These are phyloP conservation scores for Nixonia krombeini DNA, from an alignment of 1,140 invertebrate genomes.

Conservation along the genomic window DNA sequence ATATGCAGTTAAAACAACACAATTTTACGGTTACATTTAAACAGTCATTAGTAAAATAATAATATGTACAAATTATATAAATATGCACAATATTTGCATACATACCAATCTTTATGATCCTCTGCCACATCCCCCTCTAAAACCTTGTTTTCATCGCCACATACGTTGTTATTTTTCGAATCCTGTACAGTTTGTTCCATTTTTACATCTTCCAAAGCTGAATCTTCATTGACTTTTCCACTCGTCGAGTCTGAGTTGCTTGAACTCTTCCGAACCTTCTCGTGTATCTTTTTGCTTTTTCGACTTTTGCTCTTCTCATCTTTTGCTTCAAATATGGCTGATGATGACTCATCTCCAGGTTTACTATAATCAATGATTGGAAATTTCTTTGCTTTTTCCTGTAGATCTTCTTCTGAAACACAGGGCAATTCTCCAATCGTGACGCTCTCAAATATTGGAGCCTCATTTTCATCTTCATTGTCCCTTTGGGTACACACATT, in stretches of 20 bases:
- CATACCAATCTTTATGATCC: constrained; percentile 26
- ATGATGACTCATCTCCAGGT: constrained; percentile 26
- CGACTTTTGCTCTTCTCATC: constrained; percentile 45
- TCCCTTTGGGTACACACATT: not conserved
- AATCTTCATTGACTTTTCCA: constrained; percentile 23
- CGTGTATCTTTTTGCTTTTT: constrained; percentile 48
- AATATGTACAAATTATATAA: too few relatives aligned
- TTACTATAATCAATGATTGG: constrained; percentile 60
- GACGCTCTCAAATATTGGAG: constrained; percentile 60
- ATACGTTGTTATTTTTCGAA: constrained; percentile 29
- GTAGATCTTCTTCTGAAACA: constrained; percentile 56
- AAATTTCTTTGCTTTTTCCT: constrained; percentile 61
- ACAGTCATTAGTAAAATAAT: too few relatives aligned
- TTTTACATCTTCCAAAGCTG: constrained; percentile 38
- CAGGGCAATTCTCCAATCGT: constrained; percentile 57
- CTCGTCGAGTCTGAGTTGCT: constrained; percentile 34
- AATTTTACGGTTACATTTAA: too few relatives aligned
- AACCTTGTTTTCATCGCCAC: constrained; percentile 2
- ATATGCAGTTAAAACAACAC: not conserved
- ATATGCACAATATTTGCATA: too few relatives aligned
- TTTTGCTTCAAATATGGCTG: constrained; percentile 44
- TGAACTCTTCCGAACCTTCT: constrained; percentile 45
- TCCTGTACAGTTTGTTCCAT: constrained; percentile 18
- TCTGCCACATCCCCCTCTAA: constrained; percentile 15
- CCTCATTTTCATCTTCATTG: constrained; percentile 62